Base-by-base conservation (phyloP, 2,888 invertebrate species). In the Dynastes grantii region DNA sequence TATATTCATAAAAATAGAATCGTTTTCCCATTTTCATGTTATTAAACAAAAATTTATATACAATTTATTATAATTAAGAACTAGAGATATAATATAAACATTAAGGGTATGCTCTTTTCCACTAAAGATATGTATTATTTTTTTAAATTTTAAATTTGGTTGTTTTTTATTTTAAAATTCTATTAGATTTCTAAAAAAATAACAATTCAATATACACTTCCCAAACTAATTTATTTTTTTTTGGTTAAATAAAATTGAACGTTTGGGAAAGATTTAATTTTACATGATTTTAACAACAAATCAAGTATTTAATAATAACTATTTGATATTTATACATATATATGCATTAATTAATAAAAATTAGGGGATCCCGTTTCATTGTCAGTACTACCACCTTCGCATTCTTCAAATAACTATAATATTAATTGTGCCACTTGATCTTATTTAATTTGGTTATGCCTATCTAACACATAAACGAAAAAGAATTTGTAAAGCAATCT, bases 361-460 rank as follows among this genome's bases (percentile, higher is more conserved):
- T 55, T 55, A 16, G n/a, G 55, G n/a, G 53, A 73, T 22, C 37
- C 8, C 37, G 58, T 58, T 73, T 73, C 71, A 73, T 58, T 58
- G 58, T 11, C 32, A 73, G 58, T 22, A 16, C 58, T 49, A 29
- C 29, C 29, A 22, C 1, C 37, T 64, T 37, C 37, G 13, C 32
- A 53, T 70, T 58, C 37, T 22, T 29, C 53, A 16, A 58, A 37
- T 37, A 58, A 29, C 22, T 37, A 58, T 37, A 58, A 13, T 37
- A 37, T 73, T 73, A 73, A 55, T 73, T 73, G 71, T 73, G 71
- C 71, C 71, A 73, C 71, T 55, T 71, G 29, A 58, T 73, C 51
- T 70, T 70, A 53, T 73, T 40, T 58, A 53, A 70, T 70, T 67
- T 27, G 13, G 11, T 73, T 58, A 73, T 58, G 58, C 37, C 71